These are phyloP conservation scores for Cylloceria caligata DNA, from an alignment of 2,888 invertebrate species.

Conservation along the genomic window DNA sequence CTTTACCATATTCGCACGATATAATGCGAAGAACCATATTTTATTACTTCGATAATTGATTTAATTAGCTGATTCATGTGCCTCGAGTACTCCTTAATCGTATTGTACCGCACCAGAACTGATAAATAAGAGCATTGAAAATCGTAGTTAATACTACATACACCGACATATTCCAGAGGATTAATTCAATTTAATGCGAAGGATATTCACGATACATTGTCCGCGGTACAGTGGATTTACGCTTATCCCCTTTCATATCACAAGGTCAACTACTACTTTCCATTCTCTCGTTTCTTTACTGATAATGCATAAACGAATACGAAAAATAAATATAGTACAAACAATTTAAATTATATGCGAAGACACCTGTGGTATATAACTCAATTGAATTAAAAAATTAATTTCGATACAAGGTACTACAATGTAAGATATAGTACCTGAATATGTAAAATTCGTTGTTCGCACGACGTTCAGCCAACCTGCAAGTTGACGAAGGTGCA, in stretches of 20 bases:
- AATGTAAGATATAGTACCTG: background rate
- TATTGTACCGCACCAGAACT: too few relatives aligned
- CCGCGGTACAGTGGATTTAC: too few relatives aligned
- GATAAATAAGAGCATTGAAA: too few relatives aligned
- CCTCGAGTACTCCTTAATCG: too few relatives aligned
- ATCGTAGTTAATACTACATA: too few relatives aligned
- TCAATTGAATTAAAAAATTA: background rate
- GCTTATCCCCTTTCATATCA: too few relatives aligned
- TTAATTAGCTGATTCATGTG: too few relatives aligned
- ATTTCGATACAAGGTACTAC: background rate
- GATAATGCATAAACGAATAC: background rate
- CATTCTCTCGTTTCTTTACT: slow-evolving; percentile 15
- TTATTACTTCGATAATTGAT: background rate
- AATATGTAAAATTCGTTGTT: slow-evolving; percentile 20
- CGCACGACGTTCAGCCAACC: slow-evolving; percentile 49
- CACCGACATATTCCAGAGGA: too few relatives aligned
- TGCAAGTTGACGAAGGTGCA: background rate
- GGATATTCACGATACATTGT: too few relatives aligned
- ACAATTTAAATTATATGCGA: background rate
- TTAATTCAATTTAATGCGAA: too few relatives aligned
- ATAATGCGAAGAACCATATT: background rate
- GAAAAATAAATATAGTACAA: background rate
- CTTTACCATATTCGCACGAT: too few relatives aligned
- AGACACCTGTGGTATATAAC: slow-evolving; percentile 1
- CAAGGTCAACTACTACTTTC: too few relatives aligned